A percentile compares a stretch with the other conserved stretches of the same genome.
phyloP scores from a whole-genome alignment of 2,113 vertebrate species.

The Isichthys henryi region DNA sequence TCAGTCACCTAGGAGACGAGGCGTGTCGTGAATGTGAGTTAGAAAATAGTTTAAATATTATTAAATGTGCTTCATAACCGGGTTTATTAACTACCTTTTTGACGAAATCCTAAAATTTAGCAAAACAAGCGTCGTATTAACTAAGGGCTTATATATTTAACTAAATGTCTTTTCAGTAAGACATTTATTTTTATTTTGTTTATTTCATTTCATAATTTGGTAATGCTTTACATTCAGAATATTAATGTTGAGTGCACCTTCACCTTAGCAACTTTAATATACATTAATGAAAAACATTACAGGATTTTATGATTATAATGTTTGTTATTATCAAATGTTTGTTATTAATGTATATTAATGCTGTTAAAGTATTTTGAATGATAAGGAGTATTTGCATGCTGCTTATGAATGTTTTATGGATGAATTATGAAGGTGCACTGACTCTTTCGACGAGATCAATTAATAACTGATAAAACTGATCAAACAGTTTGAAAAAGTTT shows the following conservation, averaged over 20 bases:
- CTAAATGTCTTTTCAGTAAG: background rate
- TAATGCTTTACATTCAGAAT: background rate
- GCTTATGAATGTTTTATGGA: too few species aligned
- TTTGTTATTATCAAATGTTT: too few species aligned
- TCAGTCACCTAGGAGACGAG: background rate
- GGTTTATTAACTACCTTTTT: background rate
- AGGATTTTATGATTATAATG: too few species aligned
- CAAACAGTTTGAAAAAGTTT: background rate
- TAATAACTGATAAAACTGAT: background rate
- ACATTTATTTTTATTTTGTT: background rate
- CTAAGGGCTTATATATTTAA: background rate
- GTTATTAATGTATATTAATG: too few species aligned
- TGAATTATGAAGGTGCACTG: background rate
- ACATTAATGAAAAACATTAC: too few species aligned
- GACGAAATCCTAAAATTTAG: background rate
- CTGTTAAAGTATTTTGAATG: too few species aligned
- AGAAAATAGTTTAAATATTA: background rate
- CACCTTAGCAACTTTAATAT: background rate
- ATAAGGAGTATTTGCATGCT: too few species aligned
- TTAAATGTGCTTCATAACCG: background rate
- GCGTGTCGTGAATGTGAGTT: background rate
- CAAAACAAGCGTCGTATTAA: background rate
- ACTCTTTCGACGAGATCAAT: background rate
- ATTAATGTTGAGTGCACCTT: background rate
- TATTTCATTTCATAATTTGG: background rate